A percentile compares a stretch with the other conserved stretches of the same genome.
Conservation (phyloP, 2,888 invertebrate species). For the Chrysolina oricalcia region DNA sequence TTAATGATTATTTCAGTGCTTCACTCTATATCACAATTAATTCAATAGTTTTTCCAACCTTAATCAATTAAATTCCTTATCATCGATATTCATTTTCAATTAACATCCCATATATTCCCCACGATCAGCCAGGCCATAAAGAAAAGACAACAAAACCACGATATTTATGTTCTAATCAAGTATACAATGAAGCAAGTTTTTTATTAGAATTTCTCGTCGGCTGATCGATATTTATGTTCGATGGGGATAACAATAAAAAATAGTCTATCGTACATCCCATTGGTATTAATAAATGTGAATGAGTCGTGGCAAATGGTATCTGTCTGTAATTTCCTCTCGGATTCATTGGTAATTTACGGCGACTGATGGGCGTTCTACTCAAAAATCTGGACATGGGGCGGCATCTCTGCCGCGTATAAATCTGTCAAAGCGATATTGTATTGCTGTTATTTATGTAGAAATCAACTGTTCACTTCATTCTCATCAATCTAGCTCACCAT, state of each 20-base stretch:
- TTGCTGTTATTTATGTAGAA: slow-evolving; percentile 72
- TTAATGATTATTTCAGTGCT: too few relatives aligned
- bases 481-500: slow-evolving; percentile 68
- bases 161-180: slow-evolving; percentile 22
- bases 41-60: neutral
- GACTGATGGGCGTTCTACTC: slow-evolving; percentile 69
- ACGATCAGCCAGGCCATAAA: neutral
- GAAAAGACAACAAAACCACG: slow-evolving; percentile 19
- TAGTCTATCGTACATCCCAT: slow-evolving; percentile 47
- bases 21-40: too few relatives aligned
- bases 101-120: neutral
- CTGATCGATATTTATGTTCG: slow-evolving; percentile 36
- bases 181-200: slow-evolving; percentile 28
- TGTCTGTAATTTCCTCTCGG: slow-evolving; percentile 62
- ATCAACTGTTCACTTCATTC: slow-evolving; percentile 71
- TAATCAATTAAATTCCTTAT: neutral
- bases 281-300: slow-evolving; percentile 57
- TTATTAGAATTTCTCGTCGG: slow-evolving; percentile 32
- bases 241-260: slow-evolving; percentile 45
- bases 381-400: slow-evolving; percentile 70
- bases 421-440: slow-evolving; percentile 72
- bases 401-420: slow-evolving; percentile 70
- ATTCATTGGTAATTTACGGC: slow-evolving; percentile 66
- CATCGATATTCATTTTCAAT: slow-evolving; percentile 2
- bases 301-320: slow-evolving; percentile 62